Evolutionary conservation across 1,140 invertebrate species (phyloP).

Genomic region (Zophobas morio): DNA sequence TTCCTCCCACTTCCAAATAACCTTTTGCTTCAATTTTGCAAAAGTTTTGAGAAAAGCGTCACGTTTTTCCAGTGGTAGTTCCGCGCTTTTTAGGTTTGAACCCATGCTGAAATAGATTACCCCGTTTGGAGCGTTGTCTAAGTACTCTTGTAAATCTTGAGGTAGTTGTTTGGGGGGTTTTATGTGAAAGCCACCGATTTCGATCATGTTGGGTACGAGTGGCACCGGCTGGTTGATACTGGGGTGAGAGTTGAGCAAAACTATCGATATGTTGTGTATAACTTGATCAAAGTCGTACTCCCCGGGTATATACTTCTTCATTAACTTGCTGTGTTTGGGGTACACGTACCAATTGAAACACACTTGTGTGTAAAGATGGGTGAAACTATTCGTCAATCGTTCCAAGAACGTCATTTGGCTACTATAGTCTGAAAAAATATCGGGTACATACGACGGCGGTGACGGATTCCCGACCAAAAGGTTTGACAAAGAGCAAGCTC

Average conservation of each 20-base stretch:
- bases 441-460: too few relatives aligned
- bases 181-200: conserved; percentile 70
- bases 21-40: conserved; percentile 57
- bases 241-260: conserved; percentile 74
- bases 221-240: conserved; percentile 71
- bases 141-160: conserved; percentile 67
- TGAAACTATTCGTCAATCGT: too few relatives aligned
- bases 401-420: too few relatives aligned
- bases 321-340: conserved; percentile 62
- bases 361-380: too few relatives aligned
- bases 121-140: conserved; percentile 60
- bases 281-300: conserved; percentile 69
- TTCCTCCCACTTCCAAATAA: too few relatives aligned
- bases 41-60: conserved; percentile 63
- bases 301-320: conserved; percentile 65
- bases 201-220: conserved; percentile 56
- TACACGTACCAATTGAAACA: conserved; percentile 39
- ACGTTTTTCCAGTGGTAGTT: conserved; percentile 64
- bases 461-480: too few relatives aligned
- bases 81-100: conserved; percentile 70
- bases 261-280: conserved; percentile 69
- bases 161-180: conserved; percentile 64
- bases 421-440: too few relatives aligned
- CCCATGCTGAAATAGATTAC: conserved; percentile 73
- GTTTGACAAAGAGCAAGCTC: too few relatives aligned